A percentile compares a stretch with the other conserved stretches of the same genome.
Conservation (phyloP, 92 coral and sea anemone species). For the Metridium senile region DNA sequence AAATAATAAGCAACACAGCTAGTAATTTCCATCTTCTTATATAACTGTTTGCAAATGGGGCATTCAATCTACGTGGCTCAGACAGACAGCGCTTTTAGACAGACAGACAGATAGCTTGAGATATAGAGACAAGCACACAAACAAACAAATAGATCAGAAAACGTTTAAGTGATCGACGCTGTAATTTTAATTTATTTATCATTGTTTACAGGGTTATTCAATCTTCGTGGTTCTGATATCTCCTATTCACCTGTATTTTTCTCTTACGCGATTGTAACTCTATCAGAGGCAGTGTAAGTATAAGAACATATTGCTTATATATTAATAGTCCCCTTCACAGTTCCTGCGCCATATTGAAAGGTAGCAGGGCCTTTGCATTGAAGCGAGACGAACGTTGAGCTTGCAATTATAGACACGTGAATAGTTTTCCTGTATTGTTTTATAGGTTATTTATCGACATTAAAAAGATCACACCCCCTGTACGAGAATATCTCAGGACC, state of each 20-base stretch:
- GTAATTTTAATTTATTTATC: neutral
- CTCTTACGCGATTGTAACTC: slow-evolving; percentile 79
- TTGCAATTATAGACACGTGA: neutral
- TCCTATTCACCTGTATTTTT: slow-evolving; percentile 91
- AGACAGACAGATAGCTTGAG: no score
- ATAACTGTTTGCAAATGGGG: no score
- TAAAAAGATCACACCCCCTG: slow-evolving; percentile 54
- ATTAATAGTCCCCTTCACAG: neutral
- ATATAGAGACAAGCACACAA: no score
- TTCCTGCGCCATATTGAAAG: no score
- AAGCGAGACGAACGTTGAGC: no score
- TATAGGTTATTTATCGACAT: slow-evolving; percentile 74
- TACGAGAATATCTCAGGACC: slow-evolving; percentile 57
- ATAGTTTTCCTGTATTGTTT: neutral
- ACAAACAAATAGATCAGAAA: no score
- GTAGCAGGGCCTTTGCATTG: no score
- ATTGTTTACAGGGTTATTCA: slow-evolving; percentile 72
- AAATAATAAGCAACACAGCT: no score
- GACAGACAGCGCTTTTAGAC: no score
- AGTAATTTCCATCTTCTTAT: no score
- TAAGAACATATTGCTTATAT: neutral
- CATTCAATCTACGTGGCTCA: no score
- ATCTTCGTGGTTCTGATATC: slow-evolving; percentile 90
- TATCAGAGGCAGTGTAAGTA: slow-evolving; percentile 64
- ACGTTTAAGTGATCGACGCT: no score